Percentiles rank a stretch among this genome's conserved stretches.
These are phyloP conservation scores for Notolepis coatsorum DNA, from an alignment of 2,797 vertebrate genomes.

Conservation along the genomic window DNA sequence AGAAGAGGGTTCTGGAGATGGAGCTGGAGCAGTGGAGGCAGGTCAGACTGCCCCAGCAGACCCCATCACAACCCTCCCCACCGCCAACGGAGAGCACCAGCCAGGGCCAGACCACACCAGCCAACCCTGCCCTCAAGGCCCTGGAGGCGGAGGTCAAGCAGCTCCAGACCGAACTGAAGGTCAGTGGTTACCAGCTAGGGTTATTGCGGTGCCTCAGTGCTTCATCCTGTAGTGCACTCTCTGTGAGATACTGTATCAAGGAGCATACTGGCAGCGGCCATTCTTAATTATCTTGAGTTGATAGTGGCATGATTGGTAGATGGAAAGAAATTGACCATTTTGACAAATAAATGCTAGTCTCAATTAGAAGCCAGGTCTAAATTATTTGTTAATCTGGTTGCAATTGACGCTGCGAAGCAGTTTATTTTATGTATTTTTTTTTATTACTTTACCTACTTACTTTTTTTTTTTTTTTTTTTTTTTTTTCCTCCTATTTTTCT, in stretches of 20 bases:
- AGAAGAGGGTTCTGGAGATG: conserved; percentile 89
- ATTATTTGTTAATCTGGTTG: too few relatives aligned
- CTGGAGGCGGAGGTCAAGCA: conserved; percentile 89
- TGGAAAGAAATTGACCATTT: too few relatives aligned
- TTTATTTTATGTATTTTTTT: too few relatives aligned
- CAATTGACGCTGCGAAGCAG: too few relatives aligned
- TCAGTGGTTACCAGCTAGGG: conserved; percentile 57
- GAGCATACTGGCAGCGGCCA: conserved; percentile 45
- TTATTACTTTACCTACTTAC: too few relatives aligned
- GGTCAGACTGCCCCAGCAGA: conserved; percentile 61
- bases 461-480: too few relatives aligned
- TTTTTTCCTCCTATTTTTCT: too few relatives aligned
- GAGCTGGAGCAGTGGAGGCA: conserved; percentile 86
- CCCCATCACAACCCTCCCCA: conserved; percentile 37
- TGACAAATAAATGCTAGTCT: too few relatives aligned
- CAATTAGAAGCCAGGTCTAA: too few relatives aligned
- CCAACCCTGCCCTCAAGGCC: conserved; percentile 75
- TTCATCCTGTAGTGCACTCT: conserved; percentile 37
- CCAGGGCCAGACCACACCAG: conserved; percentile 64
- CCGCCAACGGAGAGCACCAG: conserved; percentile 70
- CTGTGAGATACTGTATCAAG: conserved; percentile 48
- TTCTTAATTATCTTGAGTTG: conserved; percentile 42
- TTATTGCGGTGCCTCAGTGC: conserved; percentile 14
- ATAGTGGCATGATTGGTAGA: conserved; percentile 30
- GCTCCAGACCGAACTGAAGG: conserved; percentile 92